Conservation (phyloP, 2,113 vertebrate species). For the Melanotaenia duboulayi region DNA sequence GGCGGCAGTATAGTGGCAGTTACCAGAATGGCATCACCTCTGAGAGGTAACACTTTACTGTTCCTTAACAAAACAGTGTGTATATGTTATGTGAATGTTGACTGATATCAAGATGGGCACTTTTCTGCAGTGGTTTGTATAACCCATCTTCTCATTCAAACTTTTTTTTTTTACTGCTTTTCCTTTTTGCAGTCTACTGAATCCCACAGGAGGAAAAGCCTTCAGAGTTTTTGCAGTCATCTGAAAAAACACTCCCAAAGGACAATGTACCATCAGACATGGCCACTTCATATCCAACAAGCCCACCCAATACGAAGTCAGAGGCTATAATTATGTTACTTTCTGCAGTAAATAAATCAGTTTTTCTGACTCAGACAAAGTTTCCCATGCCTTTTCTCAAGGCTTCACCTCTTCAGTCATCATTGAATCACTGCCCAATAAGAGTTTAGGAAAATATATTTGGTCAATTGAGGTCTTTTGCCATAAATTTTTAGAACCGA, state of each 20-base stretch:
- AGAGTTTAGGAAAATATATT: conserved; percentile 26
- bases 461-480: conserved; percentile 11
- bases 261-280: conserved; percentile 46
- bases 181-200: conserved; percentile 86
- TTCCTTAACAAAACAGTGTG: not conserved
- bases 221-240: conserved; percentile 97
- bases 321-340: conserved; percentile 58
- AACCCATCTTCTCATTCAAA: not conserved
- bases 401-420: conserved; percentile 38
- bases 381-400: conserved; percentile 30
- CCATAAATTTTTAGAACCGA: not conserved
- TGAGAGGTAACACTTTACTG: conserved; percentile 85
- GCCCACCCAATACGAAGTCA: conserved; percentile 52
- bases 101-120: not conserved
- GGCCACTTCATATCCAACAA: conserved; percentile 37
- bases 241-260: conserved; percentile 77
- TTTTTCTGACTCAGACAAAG: conserved; percentile 12
- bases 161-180: conserved; percentile 9
- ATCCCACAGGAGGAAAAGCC: conserved; percentile 92
- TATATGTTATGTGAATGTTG: too few species aligned
- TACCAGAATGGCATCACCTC: conserved; percentile 92
- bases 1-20: conserved; percentile 87
- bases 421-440: conserved; percentile 14
- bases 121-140: not conserved
- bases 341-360: conserved; percentile 31